phyloP scores from a whole-genome alignment of 2,113 vertebrate species.

The Anser brachyrhynchus region DNA sequence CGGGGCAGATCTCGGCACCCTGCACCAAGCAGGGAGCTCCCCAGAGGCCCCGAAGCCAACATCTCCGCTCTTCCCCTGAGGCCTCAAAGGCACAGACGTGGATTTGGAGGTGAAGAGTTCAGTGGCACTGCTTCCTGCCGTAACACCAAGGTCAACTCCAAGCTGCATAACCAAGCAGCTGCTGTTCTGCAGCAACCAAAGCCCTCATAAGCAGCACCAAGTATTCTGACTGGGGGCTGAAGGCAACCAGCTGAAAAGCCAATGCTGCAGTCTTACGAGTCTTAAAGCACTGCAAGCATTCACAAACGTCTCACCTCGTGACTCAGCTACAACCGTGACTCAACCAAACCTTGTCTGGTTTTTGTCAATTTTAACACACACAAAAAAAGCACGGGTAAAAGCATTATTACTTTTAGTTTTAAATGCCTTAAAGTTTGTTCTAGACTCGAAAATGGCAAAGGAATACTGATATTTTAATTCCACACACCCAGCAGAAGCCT shows the following conservation, averaged over 20 bases:
- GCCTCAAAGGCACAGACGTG: neutral
- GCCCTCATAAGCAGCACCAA: neutral
- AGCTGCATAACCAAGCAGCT: neutral
- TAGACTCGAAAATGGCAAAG: neutral
- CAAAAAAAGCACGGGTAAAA: neutral
- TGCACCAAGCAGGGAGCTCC: accelerated
- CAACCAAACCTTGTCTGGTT: neutral
- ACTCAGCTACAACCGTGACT: neutral
- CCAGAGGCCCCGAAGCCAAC: neutral
- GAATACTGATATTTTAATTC: neutral
- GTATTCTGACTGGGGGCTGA: neutral
- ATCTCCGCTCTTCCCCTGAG: neutral
- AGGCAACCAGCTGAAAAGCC: neutral
- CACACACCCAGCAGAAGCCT: neutral
- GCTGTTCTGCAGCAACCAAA: neutral
- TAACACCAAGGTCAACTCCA: neutral
- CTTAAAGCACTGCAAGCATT: neutral
- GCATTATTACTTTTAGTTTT: neutral
- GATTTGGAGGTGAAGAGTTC: neutral
- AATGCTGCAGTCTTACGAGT: neutral
- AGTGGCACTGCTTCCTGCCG: neutral
- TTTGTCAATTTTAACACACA: neutral
- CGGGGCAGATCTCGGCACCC: neutral
- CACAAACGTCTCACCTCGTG: neutral
- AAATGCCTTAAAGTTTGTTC: neutral